A percentile compares a stretch with the other conserved stretches of the same genome.
phyloP scores from a whole-genome alignment of 1,140 invertebrate species.

The Sarcophaga bullata region DNA sequence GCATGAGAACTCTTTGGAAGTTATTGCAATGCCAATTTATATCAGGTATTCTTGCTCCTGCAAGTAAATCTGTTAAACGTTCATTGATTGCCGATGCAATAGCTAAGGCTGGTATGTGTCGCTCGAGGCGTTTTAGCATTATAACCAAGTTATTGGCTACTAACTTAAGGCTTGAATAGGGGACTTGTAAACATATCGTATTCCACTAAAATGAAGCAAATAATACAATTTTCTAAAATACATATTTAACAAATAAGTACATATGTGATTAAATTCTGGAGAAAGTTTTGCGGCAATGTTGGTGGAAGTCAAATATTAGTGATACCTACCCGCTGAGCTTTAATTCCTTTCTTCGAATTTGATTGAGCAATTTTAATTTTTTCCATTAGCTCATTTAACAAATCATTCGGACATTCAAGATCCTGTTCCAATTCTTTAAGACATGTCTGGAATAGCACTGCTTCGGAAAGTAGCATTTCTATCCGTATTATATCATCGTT shows the following conservation, averaged over 20 bases:
- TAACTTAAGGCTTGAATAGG: constrained; percentile 79
- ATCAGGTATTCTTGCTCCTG: constrained; percentile 66
- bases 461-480: constrained; percentile 88
- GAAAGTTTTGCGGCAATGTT: background rate
- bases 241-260: background rate
- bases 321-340: constrained; percentile 79
- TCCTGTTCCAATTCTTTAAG: constrained; percentile 76
- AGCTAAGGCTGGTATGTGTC: constrained; percentile 84
- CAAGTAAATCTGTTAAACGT: constrained; percentile 80
- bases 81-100: constrained; percentile 90
- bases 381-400: constrained; percentile 79
- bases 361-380: constrained; percentile 78
- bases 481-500: constrained; percentile 82
- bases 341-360: constrained; percentile 82
- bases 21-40: constrained; percentile 57
- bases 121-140: constrained; percentile 83
- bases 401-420: constrained; percentile 79
- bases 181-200: constrained; percentile 83
- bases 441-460: constrained; percentile 83
- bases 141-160: constrained; percentile 82
- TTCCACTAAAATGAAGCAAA: constrained; percentile 80
- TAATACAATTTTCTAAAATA: constrained; percentile 18
- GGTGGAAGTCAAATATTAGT: background rate
- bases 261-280: background rate
- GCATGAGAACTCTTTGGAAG: constrained; percentile 78